Evolutionary conservation across 2,888 invertebrate species (phyloP), one percentile per base, ranked within the genome.

Genomic region (Epistrophe eligans): DNA sequence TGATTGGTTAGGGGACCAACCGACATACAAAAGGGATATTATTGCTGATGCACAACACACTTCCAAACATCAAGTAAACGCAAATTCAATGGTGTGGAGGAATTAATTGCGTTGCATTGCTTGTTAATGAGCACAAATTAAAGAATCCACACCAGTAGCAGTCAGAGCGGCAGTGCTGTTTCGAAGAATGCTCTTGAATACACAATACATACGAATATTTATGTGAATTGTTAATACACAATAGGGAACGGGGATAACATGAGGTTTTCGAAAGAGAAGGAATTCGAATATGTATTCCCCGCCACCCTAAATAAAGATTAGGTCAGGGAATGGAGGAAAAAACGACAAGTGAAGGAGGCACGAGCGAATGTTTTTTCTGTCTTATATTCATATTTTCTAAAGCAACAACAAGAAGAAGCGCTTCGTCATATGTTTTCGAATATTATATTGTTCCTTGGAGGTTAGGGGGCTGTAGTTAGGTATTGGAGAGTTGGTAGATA

Each of bases 101-200:
- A 82, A 85, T 85, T 79, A 85, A 79, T 85, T 85, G 85, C 82
- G 79, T 87, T 87, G 82, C 82, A 87, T 66, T 58, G 79, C 74
- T 76, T 71, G 74, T 79, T 87, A 87, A 82, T 83, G 82, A 87
- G 79, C 50, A 32, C 82, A 55, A 79, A 84, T 77, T 72, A 77
- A 73, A 70, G 48, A 64, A 71, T 55, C 45, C 64, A 13, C 48
- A 60, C 24, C 71, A 81, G 17, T 58, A 10, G 58, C 8, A 24
- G 3, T n/a, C 28, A 6, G 57, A 38, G 58, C 0, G 3, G 11
- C 19, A 17, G n/a, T 57, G 57, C 32, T 57, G 24, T 38, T n/a
- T 28, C 32, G 17, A 72, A 60, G 66, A 80, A 60, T 60, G 67
- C 84, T 81, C 81, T 77, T 73, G 81, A 80, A 84, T 71, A 58